Base-by-base conservation (phyloP, 2,888 invertebrate species). In the Philonicus albiceps region DNA sequence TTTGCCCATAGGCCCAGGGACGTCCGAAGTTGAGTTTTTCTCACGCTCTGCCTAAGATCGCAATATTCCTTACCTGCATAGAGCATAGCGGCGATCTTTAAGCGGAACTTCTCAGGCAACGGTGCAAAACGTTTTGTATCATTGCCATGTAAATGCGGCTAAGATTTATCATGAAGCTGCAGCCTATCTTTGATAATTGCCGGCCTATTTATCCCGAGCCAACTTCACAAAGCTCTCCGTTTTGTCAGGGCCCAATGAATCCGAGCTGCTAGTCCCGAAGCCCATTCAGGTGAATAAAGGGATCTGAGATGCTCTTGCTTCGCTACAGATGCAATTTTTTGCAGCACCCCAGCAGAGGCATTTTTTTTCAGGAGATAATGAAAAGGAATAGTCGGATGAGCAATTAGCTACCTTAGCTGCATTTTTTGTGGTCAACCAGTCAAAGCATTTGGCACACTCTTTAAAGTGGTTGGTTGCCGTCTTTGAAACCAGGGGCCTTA, bases 1-100 rank as follows among this genome's bases (percentile, higher is more conserved):
- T 40, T 83, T 64, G 64, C 31, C 83, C 37, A 22, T 8, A 19
- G 27, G 83, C 40, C 22, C 64, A 64, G 22, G n/a, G 37, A 53
- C n/a, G 80, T 53, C 53, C 27, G 49, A 80, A 80, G 64, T 72
- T 83, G 83, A 83, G 64, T 83, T 83, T 83, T 83, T 83, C 83
- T 83, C 83, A 83, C 83, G 83, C 64, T 83, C 49, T 34, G 11
- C 37, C 37, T 40, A 16, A n/a, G 19, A 83, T 34, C 64, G 37
- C 13, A 83, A 83, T 55, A 55, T 83, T 49, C 31, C 64, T 11
- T 72, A 3, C 22, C 27, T 0, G 8, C 64, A 22, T 3, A 64
- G 27, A 22, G 11, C 27, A 27, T 22, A 8, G 64, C 27, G 64
- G 64, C 64, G 22, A 3, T 64, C 22, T 19, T 19, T 19, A 64